Base-by-base conservation (phyloP, 1,140 invertebrate genomes). In the Hylaeus anthracinus region DNA sequence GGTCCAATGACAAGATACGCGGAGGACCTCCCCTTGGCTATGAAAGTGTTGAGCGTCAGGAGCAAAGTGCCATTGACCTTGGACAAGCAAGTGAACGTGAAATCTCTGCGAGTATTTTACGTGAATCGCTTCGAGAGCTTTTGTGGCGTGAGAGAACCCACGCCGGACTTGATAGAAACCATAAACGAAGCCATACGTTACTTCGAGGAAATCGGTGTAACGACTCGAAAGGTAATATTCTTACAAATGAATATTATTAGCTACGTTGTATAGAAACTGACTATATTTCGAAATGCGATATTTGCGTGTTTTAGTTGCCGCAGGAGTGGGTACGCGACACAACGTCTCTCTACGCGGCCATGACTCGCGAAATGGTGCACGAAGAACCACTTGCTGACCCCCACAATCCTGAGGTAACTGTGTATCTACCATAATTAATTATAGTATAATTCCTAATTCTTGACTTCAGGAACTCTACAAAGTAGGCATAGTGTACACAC, bases 1-100 rank as follows among this genome's bases (percentile, higher is more conserved):
- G 98, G 98, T 0, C 98, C 98, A 4, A 95, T 99, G 91, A 94
- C 95, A 41, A 94, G 98, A 53, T 97, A 97, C 90, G 95, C 96
- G 0, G 94, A 94, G 26, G 98, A 98, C 93, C 92, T 98, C 1
- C 83, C 93, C 26, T 93, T 96, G 1, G 92, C 96, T 58, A 93
- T 97, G 63, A 94, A 94, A 84, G 88, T 96, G 1, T 93, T 97
- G 90, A 89, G 91, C 5, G 88, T 51, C 12, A 80, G 74, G 64
- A 93, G 94, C 55, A 82, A 89, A 3, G 72, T 77, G 15, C 90
- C 93, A 78, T 85, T 95, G 3, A 92, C 92, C 43, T 83, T 95
- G 37, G 93, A 95, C 70, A 80, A 90, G 8, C 81, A 88, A 0
- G 92, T 96, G 0, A 94, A 97, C 86, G 41, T 97, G 1, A 93